Percentiles rank a stretch among this genome's conserved stretches.
Conservation (phyloP, 2,113 vertebrate species). For the Dermatemys mawii region DNA sequence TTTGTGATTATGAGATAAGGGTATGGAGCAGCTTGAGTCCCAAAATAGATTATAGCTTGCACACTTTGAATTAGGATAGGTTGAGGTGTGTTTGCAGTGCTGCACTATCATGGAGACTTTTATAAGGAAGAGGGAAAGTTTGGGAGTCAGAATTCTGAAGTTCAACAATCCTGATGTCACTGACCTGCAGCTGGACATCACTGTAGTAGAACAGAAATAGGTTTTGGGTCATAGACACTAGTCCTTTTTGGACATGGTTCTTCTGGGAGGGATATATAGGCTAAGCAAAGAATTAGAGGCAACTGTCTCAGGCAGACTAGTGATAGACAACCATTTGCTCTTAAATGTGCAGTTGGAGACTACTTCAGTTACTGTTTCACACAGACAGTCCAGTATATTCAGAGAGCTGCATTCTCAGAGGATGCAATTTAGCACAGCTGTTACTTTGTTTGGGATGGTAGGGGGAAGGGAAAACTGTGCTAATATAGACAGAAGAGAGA, state of each 20-base stretch:
- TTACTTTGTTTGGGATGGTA: conserved; percentile 30
- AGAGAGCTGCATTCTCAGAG: conserved; percentile 18
- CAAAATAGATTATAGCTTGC: no score
- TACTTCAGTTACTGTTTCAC: conserved; percentile 5
- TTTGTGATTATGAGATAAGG: neutral
- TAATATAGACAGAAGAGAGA: neutral
- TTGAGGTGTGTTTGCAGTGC: accelerated
- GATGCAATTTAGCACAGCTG: conserved; percentile 43
- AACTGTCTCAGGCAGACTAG: neutral
- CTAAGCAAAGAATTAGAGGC: neutral
- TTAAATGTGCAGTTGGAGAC: neutral
- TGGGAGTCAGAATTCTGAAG: accelerated
- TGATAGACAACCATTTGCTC: neutral
- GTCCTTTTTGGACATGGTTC: neutral
- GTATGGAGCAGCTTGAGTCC: neutral
- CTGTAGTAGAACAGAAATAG: neutral
- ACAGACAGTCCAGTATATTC: conserved; percentile 41
- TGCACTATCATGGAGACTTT: accelerated
- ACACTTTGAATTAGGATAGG: accelerated
- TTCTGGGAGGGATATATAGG: neutral
- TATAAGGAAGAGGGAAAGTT: accelerated
- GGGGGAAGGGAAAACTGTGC: conserved; percentile 11
- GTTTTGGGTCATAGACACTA: neutral
- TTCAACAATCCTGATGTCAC: neutral
- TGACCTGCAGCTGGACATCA: accelerated